Percentiles rank a stretch among this genome's conserved stretches.
Evolutionary conservation across 2,113 vertebrate species (phyloP).

Genomic region (Otolemur garnettii): DNA sequence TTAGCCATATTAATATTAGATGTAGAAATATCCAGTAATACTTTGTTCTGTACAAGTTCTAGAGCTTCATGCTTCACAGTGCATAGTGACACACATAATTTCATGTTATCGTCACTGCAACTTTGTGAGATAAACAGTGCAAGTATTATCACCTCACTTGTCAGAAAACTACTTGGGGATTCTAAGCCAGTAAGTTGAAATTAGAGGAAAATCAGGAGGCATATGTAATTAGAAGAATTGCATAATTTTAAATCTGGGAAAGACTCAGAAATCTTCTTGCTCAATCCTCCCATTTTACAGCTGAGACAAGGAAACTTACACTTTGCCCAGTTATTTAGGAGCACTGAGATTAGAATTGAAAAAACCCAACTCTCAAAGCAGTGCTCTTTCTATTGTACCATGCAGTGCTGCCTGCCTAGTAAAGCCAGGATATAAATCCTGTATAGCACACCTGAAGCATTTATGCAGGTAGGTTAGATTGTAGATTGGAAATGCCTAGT

Average conservation of each 20-base stretch:
- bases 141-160: neutral
- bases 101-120: constrained; percentile 21
- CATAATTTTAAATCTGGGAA: neutral
- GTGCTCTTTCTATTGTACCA: neutral
- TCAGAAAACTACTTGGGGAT: constrained; percentile 46
- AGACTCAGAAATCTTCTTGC: neutral
- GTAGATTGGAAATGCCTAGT: neutral
- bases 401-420: neutral
- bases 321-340: neutral
- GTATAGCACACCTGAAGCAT: neutral
- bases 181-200: constrained; percentile 51
- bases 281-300: neutral
- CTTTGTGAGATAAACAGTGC: constrained; percentile 20
- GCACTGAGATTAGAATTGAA: constrained; percentile 11
- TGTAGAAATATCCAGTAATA: constrained; percentile 40
- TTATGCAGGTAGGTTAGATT: neutral
- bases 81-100: neutral
- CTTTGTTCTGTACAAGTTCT: neutral
- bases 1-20: constrained; percentile 28
- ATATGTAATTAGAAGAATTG: constrained; percentile 44
- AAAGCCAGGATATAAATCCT: neutral
- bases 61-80: constrained; percentile 12
- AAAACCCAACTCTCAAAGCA: neutral
- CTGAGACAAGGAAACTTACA: neutral
- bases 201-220: constrained; percentile 38